These are phyloP conservation scores for Morelia viridis DNA, from an alignment of 2,797 vertebrate genomes.

Conservation along the genomic window DNA sequence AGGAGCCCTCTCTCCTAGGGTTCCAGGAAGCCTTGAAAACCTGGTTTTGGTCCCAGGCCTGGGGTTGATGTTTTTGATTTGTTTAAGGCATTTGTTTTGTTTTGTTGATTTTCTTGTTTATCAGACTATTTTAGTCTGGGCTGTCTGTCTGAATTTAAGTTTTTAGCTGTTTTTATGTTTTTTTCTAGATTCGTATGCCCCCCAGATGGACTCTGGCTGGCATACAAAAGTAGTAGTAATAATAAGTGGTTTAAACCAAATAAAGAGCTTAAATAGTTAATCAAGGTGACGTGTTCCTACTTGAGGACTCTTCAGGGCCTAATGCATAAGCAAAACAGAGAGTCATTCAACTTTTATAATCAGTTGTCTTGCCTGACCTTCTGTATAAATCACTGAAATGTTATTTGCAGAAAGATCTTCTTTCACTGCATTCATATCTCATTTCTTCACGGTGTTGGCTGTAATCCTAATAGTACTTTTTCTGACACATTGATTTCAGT, in stretches of 20 bases:
- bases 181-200: neutral
- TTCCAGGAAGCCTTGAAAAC: neutral
- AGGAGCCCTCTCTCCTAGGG: neutral
- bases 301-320: neutral
- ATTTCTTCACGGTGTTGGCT: neutral
- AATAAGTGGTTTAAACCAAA: neutral
- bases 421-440: constrained; percentile 2
- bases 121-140: neutral
- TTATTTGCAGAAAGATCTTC: constrained; percentile 34
- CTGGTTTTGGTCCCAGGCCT: neutral
- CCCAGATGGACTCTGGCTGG: neutral
- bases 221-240: neutral
- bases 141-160: neutral
- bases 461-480: neutral
- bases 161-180: neutral
- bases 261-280: neutral
- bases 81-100: neutral
- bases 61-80: too few relatives aligned
- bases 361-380: constrained; percentile 38
- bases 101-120: neutral
- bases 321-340: rapidly evolving
- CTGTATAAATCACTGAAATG: constrained; percentile 19
- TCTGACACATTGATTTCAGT: neutral
- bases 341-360: neutral
- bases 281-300: neutral